These are phyloP conservation scores for Brachyhypopomus gauderio DNA, from an alignment of 2,113 vertebrate genomes.

Conservation along the genomic window DNA sequence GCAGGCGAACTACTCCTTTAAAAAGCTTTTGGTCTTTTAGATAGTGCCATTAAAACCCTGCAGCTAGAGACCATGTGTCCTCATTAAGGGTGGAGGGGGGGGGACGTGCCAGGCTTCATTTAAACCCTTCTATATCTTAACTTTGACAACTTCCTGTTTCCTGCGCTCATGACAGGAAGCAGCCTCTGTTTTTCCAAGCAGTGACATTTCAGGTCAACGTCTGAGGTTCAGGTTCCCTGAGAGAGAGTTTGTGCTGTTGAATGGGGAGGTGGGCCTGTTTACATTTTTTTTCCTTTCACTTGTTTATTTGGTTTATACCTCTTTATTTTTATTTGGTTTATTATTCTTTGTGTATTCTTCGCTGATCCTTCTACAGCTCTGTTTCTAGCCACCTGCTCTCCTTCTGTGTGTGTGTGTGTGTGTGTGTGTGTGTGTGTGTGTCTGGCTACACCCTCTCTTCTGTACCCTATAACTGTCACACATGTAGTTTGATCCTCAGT, in stretches of 20 bases:
- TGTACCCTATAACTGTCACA: too few species aligned
- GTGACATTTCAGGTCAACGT: background rate
- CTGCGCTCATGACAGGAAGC: background rate
- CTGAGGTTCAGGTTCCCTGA: background rate
- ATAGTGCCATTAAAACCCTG: conserved; percentile 4
- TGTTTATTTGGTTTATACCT: too few species aligned
- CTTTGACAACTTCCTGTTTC: conserved; percentile 12
- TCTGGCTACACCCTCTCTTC: too few species aligned
- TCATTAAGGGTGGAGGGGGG: conserved; percentile 12
- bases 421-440: too few species aligned
- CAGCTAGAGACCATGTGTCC: conserved; percentile 3
- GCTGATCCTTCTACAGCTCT: background rate
- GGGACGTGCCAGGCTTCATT: conserved; percentile 3
- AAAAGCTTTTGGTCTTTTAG: background rate
- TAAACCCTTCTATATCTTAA: background rate
- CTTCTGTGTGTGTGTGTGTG: too few species aligned
- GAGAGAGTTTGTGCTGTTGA: too few species aligned
- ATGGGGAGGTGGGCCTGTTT: background rate
- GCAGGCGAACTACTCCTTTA: background rate
- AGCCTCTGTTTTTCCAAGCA: background rate
- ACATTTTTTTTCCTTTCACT: too few species aligned
- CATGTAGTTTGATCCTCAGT: too few species aligned
- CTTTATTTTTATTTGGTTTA: too few species aligned
- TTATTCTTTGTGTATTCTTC: background rate
- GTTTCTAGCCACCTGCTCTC: too few species aligned